These are phyloP conservation scores for Chrysemys picta DNA, from an alignment of 2,113 vertebrate species.

Conservation along the genomic window DNA sequence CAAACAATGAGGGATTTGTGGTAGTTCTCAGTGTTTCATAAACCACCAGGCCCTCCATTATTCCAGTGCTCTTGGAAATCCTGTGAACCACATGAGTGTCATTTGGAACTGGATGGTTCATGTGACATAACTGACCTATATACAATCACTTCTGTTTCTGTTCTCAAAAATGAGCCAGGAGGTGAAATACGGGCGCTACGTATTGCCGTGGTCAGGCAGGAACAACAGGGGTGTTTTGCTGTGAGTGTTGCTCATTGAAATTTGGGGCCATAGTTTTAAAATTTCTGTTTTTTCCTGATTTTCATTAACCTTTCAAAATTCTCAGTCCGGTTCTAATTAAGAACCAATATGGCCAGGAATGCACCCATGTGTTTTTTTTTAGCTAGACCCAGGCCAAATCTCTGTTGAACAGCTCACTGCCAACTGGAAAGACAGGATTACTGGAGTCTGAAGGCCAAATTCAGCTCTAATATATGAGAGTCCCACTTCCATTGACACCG, in stretches of 20 bases:
- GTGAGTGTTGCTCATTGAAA: not conserved
- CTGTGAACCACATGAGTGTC: not conserved
- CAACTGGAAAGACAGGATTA: not conserved
- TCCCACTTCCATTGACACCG: not conserved
- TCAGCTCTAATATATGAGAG: not conserved
- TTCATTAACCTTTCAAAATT: not conserved
- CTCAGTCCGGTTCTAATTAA: not conserved
- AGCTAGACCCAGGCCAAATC: not conserved
- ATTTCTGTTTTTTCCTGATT: not conserved
- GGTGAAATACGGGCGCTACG: not conserved
- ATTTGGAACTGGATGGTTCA: rapidly evolving
- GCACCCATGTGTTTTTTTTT: not conserved
- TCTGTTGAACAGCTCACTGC: not conserved
- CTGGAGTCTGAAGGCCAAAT: not conserved
- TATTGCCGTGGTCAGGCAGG: not conserved
- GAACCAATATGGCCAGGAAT: not conserved
- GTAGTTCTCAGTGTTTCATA: not conserved
- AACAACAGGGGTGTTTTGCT: too few species aligned
- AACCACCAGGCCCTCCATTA: not conserved
- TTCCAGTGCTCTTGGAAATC: not conserved
- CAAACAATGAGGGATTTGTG: not conserved
- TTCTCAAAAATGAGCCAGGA: not conserved
- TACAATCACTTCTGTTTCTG: not conserved
- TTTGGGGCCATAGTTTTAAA: not conserved
- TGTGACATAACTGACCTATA: not conserved